Evolutionary conservation across 2,888 invertebrate species (phyloP), one percentile per base, ranked within the genome.

Genomic region (Tribolium freemani): DNA sequence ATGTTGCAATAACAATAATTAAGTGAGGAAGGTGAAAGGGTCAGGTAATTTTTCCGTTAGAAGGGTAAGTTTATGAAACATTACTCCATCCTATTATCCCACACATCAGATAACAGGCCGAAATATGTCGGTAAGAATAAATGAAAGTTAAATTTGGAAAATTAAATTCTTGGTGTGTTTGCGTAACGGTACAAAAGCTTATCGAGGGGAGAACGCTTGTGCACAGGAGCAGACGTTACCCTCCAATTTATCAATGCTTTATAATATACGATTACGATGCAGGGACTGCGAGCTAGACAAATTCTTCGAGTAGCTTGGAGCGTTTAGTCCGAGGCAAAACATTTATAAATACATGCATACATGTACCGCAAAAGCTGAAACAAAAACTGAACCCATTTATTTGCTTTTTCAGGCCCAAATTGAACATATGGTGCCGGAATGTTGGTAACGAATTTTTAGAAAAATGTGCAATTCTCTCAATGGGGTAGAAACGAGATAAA

Each of bases 211-310:
- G 38, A 57, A 31, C 57, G 57, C n/a, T 45, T 45, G 38, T 16
- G 46, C 21, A 45, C 58, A 58, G 45, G 6, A 58, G 58, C 58
- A 58, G 13, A 58, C 31, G 9, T 38, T 45, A 44, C 58, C 58
- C 58, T 58, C 45, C 58, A 58, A 58, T 58, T 58, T 58, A 58
- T 58, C 58, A 58, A 58, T 58, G 58, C 58, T 58, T 38, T 58
- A 58, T 58, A 58, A 58, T 20, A 44, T 57, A 57, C 57, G 57
- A 57, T 57, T 57, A 57, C n/a, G 57, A 57, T 57, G 57, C 57
- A 38, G 58, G 46, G 58, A n/a, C 45, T 58, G 26, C 11, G 5
- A 26, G 46, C 45, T 48, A 45, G 60, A 60, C 26, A 60, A 60
- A 60, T 60, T 60, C 26, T 48, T 48, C 45, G 8, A 44, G 44